phyloP scores from a whole-genome alignment of 2,113 vertebrate species.

The Thryonomys swinderianus region DNA sequence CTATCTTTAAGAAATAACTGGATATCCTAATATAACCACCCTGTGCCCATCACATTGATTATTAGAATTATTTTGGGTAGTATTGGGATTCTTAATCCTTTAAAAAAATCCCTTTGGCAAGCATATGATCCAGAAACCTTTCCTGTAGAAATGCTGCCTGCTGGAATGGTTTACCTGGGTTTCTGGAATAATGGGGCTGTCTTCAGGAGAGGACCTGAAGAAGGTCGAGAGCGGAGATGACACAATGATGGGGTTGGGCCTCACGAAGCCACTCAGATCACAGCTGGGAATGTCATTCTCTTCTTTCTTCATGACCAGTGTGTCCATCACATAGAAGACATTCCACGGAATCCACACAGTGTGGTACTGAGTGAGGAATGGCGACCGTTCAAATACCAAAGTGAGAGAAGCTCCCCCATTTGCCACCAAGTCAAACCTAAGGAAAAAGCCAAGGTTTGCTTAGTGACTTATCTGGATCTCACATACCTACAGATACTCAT shows the following conservation, averaged over 20 bases:
- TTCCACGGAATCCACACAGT: slow-evolving; percentile 98
- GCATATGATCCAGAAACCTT: background rate
- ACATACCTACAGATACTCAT: background rate
- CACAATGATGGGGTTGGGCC: slow-evolving; percentile 94
- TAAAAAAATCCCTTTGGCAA: background rate
- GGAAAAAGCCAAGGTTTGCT: slow-evolving; percentile 22
- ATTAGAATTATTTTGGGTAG: background rate
- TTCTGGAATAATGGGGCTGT: slow-evolving; percentile 97
- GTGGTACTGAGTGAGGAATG: slow-evolving; percentile 93
- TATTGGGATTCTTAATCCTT: background rate
- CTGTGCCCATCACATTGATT: too few species aligned
- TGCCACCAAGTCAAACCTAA: slow-evolving; percentile 97
- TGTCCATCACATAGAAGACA: slow-evolving; percentile 98
- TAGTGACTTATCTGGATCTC: slow-evolving; percentile 47
- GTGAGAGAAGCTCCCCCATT: slow-evolving; percentile 96
- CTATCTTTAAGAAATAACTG: background rate
- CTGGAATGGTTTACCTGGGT: slow-evolving; percentile 92
- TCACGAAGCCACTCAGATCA: slow-evolving; percentile 94
- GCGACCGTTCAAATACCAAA: slow-evolving; percentile 94
- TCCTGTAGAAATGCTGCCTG: background rate
- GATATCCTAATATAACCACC: background rate
- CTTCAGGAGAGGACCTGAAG: slow-evolving; percentile 95
- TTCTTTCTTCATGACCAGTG: slow-evolving; percentile 97
- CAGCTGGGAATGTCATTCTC: slow-evolving; percentile 97
- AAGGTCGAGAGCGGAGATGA: slow-evolving; percentile 96